Conservation (phyloP, 2,797 vertebrate species). For the Gymnocypris eckloni region DNA sequence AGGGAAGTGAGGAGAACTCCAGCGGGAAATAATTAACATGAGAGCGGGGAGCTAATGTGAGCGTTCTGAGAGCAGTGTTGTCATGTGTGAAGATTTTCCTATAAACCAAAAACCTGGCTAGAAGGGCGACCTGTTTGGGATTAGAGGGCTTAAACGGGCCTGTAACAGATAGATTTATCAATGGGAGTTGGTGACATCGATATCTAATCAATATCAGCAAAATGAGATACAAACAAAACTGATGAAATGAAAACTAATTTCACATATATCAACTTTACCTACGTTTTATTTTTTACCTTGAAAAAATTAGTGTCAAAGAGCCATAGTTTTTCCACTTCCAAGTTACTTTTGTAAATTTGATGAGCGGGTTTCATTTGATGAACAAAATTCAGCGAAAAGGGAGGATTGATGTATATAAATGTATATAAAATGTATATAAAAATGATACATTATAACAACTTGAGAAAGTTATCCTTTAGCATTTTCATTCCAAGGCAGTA, state of each 20-base stretch:
- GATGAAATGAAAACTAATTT: not conserved
- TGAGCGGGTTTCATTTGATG: too few relatives aligned
- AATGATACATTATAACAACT: not conserved
- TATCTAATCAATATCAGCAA: not conserved
- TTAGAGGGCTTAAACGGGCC: not conserved
- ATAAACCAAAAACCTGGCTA: constrained; percentile 41
- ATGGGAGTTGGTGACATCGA: not conserved
- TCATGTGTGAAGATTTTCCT: constrained; percentile 39
- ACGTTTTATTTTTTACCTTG: not conserved
- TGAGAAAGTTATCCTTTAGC: not conserved
- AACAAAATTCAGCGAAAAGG: not conserved
- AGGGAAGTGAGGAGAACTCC: constrained; percentile 64
- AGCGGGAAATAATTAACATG: constrained; percentile 72
- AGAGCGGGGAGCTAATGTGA: constrained; percentile 57
- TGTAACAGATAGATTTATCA: not conserved
- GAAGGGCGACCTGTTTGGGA: not conserved
- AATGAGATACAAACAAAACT: not conserved
- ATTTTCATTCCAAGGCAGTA: not conserved
- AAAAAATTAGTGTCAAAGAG: not conserved
- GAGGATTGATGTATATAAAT: too few relatives aligned
- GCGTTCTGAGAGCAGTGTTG: constrained; percentile 46
- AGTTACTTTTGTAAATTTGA: too few relatives aligned
- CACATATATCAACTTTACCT: not conserved
- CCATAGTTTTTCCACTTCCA: not conserved
- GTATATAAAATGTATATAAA: too few relatives aligned